phyloP scores from a whole-genome alignment of 2,113 vertebrate genomes.

The Dipodomys stephensi region DNA sequence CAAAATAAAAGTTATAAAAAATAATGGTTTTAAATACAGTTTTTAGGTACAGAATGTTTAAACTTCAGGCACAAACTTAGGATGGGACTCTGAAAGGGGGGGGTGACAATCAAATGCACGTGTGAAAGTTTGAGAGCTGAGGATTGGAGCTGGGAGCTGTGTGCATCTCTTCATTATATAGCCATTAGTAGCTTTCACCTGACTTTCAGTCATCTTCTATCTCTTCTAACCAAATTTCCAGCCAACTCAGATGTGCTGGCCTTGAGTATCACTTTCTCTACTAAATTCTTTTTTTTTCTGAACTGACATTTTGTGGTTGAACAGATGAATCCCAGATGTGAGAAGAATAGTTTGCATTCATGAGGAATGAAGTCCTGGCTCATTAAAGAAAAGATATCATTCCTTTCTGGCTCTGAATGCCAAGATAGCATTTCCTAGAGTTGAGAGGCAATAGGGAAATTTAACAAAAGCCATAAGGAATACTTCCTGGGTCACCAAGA shows the following conservation, averaged over 20 bases:
- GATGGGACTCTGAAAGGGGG: neutral
- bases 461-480: constrained; percentile 66
- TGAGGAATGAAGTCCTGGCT: constrained; percentile 70
- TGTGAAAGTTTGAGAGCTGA: no score
- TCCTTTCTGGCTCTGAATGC: constrained; percentile 68
- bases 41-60: neutral
- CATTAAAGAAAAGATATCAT: constrained; percentile 71
- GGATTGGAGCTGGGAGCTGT: accelerated
- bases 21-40: neutral
- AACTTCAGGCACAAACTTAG: neutral
- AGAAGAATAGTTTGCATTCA: constrained; percentile 73
- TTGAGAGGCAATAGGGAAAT: constrained; percentile 43
- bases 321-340: constrained; percentile 82
- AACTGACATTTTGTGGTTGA: constrained; percentile 75
- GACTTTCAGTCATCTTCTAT: constrained; percentile 66
- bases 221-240: constrained; percentile 58
- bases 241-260: constrained; percentile 44
- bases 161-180: neutral
- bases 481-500: constrained; percentile 71
- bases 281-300: constrained; percentile 77
- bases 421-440: constrained; percentile 67
- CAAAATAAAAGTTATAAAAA: neutral
- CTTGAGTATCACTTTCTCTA: constrained; percentile 73
- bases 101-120: neutral
- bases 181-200: constrained; percentile 62